Evolutionary conservation across 2,113 vertebrate species (phyloP).

Genomic region (Silurus glanis): DNA sequence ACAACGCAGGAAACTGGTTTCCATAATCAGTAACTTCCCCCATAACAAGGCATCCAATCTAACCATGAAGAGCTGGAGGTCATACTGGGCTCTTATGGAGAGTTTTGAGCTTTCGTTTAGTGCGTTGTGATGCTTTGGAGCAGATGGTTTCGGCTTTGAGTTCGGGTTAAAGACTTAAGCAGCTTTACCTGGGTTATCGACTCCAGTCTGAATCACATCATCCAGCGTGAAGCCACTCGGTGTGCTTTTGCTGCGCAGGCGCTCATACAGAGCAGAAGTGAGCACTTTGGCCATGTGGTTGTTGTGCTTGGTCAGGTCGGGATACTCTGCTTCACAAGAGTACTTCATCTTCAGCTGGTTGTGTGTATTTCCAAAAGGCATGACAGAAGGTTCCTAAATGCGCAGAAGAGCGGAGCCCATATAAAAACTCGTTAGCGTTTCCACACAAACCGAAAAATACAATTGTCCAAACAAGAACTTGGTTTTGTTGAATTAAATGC

Average conservation of each 20-base stretch:
- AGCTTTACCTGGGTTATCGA: slow-evolving; percentile 94
- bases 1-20: not conserved
- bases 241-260: slow-evolving; percentile 82
- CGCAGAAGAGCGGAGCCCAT: not conserved
- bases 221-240: slow-evolving; percentile 89
- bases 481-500: not conserved
- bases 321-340: slow-evolving; percentile 78
- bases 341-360: slow-evolving; percentile 84
- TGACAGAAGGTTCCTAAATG: slow-evolving; percentile 64
- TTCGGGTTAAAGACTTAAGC: not conserved
- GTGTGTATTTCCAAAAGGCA: slow-evolving; percentile 97
- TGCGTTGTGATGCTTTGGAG: not conserved
- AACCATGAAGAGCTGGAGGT: not conserved
- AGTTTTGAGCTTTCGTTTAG: not conserved
- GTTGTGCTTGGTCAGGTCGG: slow-evolving; percentile 90
- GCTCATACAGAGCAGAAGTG: slow-evolving; percentile 80
- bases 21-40: not conserved
- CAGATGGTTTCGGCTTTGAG: not conserved
- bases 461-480: slow-evolving; percentile 4
- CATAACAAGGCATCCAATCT: not conserved
- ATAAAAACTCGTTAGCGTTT: not conserved
- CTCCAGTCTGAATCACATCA: slow-evolving; percentile 90
- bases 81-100: not conserved
- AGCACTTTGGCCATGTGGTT: slow-evolving; percentile 94
- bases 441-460: not conserved